Percentiles rank a stretch among this genome's conserved stretches.
Conservation (phyloP, 2,797 vertebrate genomes). For the Microcaecilia unicolor region DNA sequence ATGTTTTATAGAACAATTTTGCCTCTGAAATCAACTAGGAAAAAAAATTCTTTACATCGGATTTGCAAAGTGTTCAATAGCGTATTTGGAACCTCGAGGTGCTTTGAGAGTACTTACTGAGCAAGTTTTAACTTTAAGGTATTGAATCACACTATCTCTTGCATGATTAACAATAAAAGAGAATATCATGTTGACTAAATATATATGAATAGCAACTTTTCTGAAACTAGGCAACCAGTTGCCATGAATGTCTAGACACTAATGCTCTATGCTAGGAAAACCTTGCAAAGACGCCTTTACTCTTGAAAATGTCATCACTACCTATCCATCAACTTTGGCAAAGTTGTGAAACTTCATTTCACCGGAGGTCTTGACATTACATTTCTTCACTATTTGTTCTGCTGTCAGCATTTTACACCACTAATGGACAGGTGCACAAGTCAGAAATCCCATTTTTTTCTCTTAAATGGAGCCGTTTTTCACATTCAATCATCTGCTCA, state of each 20-base stretch:
- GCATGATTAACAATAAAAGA: constrained; percentile 13
- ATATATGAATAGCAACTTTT: constrained; percentile 27
- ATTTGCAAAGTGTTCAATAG: constrained; percentile 25
- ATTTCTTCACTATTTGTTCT: constrained; percentile 35
- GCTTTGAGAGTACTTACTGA: constrained; percentile 12
- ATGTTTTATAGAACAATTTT: constrained; percentile 26
- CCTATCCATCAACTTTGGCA: constrained; percentile 17
- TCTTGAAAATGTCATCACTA: constrained; percentile 29
- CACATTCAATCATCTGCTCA: constrained; percentile 11
- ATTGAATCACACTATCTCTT: constrained; percentile 5
- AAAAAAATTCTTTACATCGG: constrained; percentile 31
- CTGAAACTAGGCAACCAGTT: constrained; percentile 2
- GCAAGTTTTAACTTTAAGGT: constrained; percentile 12
- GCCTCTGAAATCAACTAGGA: constrained; percentile 24
- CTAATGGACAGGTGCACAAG: constrained; percentile 18
- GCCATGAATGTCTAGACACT: constrained; percentile 1
- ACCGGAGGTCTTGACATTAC: constrained; percentile 9
- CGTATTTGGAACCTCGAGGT: constrained; percentile 27
- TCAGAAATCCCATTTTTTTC: constrained; percentile 19
- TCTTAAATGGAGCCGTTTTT: constrained; percentile 22
- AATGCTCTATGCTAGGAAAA: constrained; percentile 10
- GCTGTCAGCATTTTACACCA: constrained; percentile 27
- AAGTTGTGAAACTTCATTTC: constrained; percentile 37
- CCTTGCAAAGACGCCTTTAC: constrained; percentile 11
- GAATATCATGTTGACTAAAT: constrained; percentile 28